Evolutionary conservation across 2,888 invertebrate species (phyloP).

Genomic region (Drosophila barbarae): DNA sequence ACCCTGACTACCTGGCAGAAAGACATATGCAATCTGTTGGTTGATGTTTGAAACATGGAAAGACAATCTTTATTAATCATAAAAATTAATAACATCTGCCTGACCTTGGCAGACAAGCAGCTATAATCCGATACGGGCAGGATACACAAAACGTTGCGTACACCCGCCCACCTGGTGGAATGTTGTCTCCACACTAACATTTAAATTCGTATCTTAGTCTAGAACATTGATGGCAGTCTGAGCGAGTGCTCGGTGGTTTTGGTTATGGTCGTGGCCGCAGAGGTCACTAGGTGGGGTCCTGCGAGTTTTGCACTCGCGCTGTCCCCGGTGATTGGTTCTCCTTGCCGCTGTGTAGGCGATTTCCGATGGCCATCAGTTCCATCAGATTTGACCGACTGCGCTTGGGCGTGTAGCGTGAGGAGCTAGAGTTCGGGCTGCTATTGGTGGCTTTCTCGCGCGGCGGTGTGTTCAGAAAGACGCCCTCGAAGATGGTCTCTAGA

Average conservation of each 20-base stretch:
- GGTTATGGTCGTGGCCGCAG: conserved; percentile 12
- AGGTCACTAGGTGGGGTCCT: conserved; percentile 6
- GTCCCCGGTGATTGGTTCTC: conserved; percentile 65
- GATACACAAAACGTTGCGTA: conserved; percentile 61
- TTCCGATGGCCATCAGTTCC: conserved; percentile 65
- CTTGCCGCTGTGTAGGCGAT: conserved; percentile 65
- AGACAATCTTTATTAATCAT: conserved; percentile 55
- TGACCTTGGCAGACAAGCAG: conserved; percentile 5
- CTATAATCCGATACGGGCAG: conserved; percentile 15
- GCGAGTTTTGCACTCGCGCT: background rate
- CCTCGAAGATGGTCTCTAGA: conserved; percentile 79
- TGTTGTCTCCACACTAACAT: background rate
- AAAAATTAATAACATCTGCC: conserved; percentile 28
- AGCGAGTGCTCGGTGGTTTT: conserved; percentile 50
- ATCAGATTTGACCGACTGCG: conserved; percentile 62
- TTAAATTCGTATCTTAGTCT: conserved; percentile 43
- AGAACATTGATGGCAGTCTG: conserved; percentile 50
- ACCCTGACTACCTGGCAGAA: conserved; percentile 19
- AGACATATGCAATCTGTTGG: background rate
- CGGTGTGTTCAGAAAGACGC: conserved; percentile 77
- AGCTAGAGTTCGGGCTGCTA: conserved; percentile 21
- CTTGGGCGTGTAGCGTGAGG: conserved; percentile 50
- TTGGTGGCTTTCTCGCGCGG: conserved; percentile 57
- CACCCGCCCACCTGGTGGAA: conserved; percentile 9
- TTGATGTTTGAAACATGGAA: conserved; percentile 70